Base-by-base conservation (phyloP, 2,797 vertebrate species). In the Fringilla coelebs region DNA sequence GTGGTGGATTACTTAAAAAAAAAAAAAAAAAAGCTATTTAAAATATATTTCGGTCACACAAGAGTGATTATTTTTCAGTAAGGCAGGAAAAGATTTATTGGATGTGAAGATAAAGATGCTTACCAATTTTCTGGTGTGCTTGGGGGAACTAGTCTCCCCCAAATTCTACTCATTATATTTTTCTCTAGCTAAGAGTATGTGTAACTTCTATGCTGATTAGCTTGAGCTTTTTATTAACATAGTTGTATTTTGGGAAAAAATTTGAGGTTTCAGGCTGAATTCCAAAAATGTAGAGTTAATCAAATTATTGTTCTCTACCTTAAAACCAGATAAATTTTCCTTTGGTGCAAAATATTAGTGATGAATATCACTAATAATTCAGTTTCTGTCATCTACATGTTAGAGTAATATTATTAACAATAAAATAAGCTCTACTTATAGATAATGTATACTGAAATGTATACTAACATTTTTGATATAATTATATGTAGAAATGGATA, bases 261-360 rank as follows among this genome's bases (percentile, higher is more conserved):
- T 10, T 70, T 26, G 45, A 87, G 60, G 41, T 80, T 85, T 92
- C 41, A 87, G 74, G 52, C 71, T 79, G 49, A 31, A 40, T 87
- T 95, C 32, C 46, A 95, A 54, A 88, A 71, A 52, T 10, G 16
- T 28, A 43, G 57, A 67, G 25, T 89, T 72, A 36, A 66, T 91
- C 43, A 7, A 62, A 88, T 31, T 34, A 17, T 76, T 54, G 32
- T 15, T 84, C 34, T 91, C 41, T 57, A 71, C 48, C 34, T 57
- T 55, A 66, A 89, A 88, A 79, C 0, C 32, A 66, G 38, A 26
- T 66, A 65, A 40, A 62, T 40, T 81, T 70, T 51, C 22, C 72
- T 34, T 28, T 72, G 36, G 6, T 76, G 38, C 17, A 67, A 66
- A 75, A 49, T 31, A 32, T 62, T 5, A 4, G 14, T 40, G 40